These are phyloP conservation scores for Cybosia mesomella DNA, from an alignment of 2,888 invertebrate genomes.

Conservation along the genomic window DNA sequence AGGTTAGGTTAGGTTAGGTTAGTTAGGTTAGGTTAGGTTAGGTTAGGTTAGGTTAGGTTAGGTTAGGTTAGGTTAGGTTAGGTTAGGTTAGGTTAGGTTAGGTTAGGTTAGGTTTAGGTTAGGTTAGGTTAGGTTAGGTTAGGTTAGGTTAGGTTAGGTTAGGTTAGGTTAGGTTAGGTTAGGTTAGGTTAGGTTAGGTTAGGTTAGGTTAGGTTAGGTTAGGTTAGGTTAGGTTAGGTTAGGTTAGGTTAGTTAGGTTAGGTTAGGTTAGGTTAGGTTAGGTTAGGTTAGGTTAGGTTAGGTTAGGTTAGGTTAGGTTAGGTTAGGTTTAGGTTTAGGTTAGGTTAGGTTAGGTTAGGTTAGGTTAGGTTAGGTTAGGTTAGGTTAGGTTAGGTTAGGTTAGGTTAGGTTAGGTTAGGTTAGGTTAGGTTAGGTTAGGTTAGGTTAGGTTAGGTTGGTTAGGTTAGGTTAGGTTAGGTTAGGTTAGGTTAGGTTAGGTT, in stretches of 20 bases:
- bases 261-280: constrained; percentile 3
- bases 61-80: too few relatives aligned
- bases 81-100: constrained; percentile 22
- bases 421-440: constrained; percentile 27
- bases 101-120: constrained; percentile 30
- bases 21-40: constrained; percentile 28
- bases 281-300: constrained; percentile 32
- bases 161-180: too few relatives aligned
- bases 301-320: constrained; percentile 29
- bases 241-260: constrained; percentile 29
- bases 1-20: constrained; percentile 30
- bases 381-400: constrained; percentile 33
- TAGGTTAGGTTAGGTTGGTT: constrained; percentile 24
- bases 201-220: constrained; percentile 2
- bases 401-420: constrained; percentile 32
- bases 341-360: constrained; percentile 19
- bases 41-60: background rate
- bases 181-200: too few relatives aligned
- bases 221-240: constrained; percentile 28
- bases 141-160: constrained; percentile 20
- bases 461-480: constrained; percentile 29
- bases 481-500: constrained; percentile 28
- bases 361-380: constrained; percentile 32
- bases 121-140: constrained; percentile 31
- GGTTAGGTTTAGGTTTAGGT: constrained; percentile 18